Percentiles rank a stretch among this genome's conserved stretches.
Evolutionary conservation across 92 coral and sea anemone species (phyloP).

Genomic region (Zoanthus solanderi): DNA sequence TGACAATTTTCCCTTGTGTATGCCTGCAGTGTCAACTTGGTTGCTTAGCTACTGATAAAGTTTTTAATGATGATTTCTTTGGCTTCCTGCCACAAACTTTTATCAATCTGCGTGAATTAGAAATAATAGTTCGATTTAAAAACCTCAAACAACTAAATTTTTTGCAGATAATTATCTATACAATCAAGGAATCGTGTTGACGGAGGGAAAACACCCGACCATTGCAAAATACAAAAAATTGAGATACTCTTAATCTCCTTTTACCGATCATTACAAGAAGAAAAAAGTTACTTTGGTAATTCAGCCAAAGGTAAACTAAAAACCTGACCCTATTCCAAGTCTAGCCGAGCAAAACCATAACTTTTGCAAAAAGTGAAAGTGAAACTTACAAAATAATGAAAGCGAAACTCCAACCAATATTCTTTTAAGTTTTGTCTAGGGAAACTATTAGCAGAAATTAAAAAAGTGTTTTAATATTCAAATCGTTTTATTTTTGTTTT

Average conservation of each 20-base stretch:
- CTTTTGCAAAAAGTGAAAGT: neutral
- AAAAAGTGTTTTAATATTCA: constrained; percentile 1
- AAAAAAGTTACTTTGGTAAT: no score
- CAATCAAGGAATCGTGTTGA: neutral
- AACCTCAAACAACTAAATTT: neutral
- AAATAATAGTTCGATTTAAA: neutral
- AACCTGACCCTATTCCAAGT: no score
- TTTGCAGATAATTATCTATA: neutral
- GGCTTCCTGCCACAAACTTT: neutral
- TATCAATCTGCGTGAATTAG: constrained; percentile 4
- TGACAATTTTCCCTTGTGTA: neutral
- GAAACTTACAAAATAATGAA: neutral
- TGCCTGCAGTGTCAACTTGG: constrained; percentile 19
- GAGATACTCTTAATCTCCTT: no score
- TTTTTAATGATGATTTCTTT: neutral
- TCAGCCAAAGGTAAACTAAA: no score
- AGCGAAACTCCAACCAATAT: neutral
- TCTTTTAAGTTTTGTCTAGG: neutral
- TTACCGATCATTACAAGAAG: no score
- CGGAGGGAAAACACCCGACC: neutral
- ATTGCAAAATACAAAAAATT: neutral
- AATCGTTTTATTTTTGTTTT: constrained; percentile 8
- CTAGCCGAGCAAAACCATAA: no score
- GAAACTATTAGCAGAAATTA: neutral
- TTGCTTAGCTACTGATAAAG: constrained; percentile 45